Percentiles rank a stretch among this genome's conserved stretches.
Evolutionary conservation across 30 jellyfish, hydroid and myxozoan genomes (phyloP).

Genomic region (Hydractinia symbiolongicarpus): DNA sequence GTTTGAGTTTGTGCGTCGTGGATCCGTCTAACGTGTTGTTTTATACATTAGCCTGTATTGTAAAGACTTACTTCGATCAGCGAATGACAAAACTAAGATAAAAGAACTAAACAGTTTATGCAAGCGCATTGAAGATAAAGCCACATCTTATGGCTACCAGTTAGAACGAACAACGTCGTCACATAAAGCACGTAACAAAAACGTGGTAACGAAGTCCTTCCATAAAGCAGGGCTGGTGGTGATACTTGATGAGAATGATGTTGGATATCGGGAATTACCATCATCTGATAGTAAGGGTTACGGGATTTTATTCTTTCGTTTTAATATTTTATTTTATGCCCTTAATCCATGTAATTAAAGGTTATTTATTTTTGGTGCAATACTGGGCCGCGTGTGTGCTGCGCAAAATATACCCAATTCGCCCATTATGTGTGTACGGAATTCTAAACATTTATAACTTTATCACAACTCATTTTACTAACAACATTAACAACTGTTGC

Average conservation of each 20-base stretch:
- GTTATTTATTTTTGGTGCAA: no score
- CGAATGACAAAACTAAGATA: conserved; percentile 32
- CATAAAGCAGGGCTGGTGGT: conserved; percentile 73
- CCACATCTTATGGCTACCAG: conserved; percentile 20
- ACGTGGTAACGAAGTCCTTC: conserved; percentile 52
- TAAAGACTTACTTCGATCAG: conserved; percentile 22
- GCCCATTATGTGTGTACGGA: no score
- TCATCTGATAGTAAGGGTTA: conserved; percentile 61
- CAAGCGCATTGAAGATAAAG: conserved; percentile 2
- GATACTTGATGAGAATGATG: conserved; percentile 69
- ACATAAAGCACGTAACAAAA: conserved; percentile 40
- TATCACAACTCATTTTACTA: no score
- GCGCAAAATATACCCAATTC: no score
- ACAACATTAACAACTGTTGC: no score
- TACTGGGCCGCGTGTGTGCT: no score
- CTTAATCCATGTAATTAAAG: no score
- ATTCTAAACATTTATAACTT: no score
- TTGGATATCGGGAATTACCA: conserved; percentile 81
- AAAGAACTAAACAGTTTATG: neutral
- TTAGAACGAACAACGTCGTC: conserved; percentile 27
- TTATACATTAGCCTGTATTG: neutral
- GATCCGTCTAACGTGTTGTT: no score
- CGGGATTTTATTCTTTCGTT: neutral
- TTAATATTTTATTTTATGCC: no score
- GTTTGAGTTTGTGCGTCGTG: no score